Percentiles rank a stretch among this genome's conserved stretches.
Evolutionary conservation across 2,797 vertebrate genomes (phyloP).

Genomic region (Betta splendens): DNA sequence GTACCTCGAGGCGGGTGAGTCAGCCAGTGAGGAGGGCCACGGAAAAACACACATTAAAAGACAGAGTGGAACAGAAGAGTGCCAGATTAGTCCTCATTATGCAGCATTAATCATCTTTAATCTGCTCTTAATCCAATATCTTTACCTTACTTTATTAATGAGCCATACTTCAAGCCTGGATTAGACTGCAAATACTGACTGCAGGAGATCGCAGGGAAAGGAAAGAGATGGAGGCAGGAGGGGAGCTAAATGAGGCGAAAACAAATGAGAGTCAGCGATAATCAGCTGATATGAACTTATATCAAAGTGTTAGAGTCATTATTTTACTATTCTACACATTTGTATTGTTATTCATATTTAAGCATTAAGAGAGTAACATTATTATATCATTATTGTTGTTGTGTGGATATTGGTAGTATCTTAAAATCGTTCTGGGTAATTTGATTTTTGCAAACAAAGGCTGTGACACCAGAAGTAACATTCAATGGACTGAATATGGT

Average conservation of each 20-base stretch:
- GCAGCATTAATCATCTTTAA: conserved; percentile 74
- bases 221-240: conserved; percentile 5
- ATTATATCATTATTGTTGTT: no score
- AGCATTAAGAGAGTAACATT: no score
- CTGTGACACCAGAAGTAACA: no score
- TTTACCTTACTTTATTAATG: conserved; percentile 70
- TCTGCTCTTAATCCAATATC: conserved; percentile 77
- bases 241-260: conserved; percentile 15
- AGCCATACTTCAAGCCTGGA: conserved; percentile 59
- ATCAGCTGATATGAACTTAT: background rate
- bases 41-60: conserved; percentile 60
- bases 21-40: conserved; percentile 41
- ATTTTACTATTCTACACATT: no score
- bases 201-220: conserved; percentile 20
- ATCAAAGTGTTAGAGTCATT: background rate
- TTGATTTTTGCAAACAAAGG: no score
- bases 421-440: no score
- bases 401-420: no score
- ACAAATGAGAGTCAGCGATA: conserved; percentile 4
- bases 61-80: conserved; percentile 47
- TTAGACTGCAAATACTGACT: conserved; percentile 53
- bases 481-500: no score
- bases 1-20: conserved; percentile 62
- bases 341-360: no score
- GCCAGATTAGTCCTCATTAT: conserved; percentile 73